Base-by-base conservation (phyloP, 2,888 invertebrate species). In the Teinopalpus imperialis region DNA sequence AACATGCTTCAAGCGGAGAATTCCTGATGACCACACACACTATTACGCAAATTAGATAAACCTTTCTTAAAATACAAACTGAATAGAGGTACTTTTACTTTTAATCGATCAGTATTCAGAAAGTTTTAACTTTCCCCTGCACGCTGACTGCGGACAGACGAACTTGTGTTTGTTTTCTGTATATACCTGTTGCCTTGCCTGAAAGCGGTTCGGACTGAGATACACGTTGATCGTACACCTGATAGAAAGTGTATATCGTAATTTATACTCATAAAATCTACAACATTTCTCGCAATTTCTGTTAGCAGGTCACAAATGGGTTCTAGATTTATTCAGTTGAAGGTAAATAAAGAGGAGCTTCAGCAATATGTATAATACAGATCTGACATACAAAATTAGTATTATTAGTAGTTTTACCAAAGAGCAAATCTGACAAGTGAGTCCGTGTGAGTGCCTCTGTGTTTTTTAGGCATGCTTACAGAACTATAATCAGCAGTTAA, bases 31-130 rank as follows among this genome's bases (percentile, higher is more conserved):
- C n/a, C n/a, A n/a, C 61, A 59, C 54, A 59, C 61, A 62, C 56
- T 60, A 64, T 76, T 73, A 75, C 67, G 66, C 66, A 68, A 70
- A 74, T 65, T 59, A 50, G 40, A 49, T 57, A 54, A 63, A 60
- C 60, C 47, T 53, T 56, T 63, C 58, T 46, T 58, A 57, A 64
- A 66, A 67, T 55, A 56, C 49, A 57, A 48, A 48, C 48, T 35
- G 35, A 36, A 45, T 45, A 55, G 51, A 53, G 47, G 43, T 57
- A 78, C 79, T 82, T 79, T 83, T 81, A 81, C 81, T 82, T 81
- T 81, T 75, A 75, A 75, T 75, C 72, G 66, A 81, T 80, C 72
- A 76, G 69, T 74, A 81, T 81, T 78, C 80, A 71, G 80, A 79
- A 77, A 79, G 77, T 73, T 61, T 53, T 40, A 64, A 76, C 81